These are phyloP conservation scores for Nyctibius bracteatus DNA, from an alignment of 2,113 vertebrate genomes.

Conservation along the genomic window DNA sequence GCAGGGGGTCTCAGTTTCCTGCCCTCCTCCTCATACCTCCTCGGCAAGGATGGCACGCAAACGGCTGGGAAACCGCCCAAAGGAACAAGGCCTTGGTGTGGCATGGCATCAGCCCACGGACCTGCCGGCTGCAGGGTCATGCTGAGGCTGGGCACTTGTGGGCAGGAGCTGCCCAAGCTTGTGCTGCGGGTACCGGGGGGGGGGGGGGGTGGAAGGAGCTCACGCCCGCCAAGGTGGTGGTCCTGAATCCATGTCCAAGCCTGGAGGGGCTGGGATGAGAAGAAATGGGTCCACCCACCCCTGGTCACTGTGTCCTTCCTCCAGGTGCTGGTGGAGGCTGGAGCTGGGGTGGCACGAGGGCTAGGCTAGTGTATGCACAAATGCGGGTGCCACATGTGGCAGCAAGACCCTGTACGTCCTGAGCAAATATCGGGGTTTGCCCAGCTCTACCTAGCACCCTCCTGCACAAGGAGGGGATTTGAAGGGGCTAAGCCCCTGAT, in stretches of 20 bases:
- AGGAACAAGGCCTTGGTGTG: background rate
- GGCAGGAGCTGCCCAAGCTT: background rate
- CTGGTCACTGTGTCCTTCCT: background rate
- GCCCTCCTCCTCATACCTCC: background rate
- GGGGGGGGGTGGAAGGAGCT: background rate
- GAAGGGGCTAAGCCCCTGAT: background rate
- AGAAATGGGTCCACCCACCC: background rate
- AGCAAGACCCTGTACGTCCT: background rate
- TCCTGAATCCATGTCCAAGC: background rate
- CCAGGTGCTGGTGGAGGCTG: rapidly evolving
- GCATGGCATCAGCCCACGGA: background rate
- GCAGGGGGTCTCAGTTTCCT: background rate
- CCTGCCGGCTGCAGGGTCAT: background rate
- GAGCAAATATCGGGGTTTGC: background rate
- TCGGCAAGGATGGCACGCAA: background rate
- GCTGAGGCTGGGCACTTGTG: rapidly evolving
- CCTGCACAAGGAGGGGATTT: rapidly evolving
- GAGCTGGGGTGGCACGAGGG: background rate
- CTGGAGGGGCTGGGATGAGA: background rate
- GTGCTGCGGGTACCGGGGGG: background rate
- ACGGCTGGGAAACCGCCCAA: background rate
- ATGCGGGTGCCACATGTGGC: rapidly evolving
- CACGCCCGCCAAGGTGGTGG: rapidly evolving
- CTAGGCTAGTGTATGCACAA: background rate
- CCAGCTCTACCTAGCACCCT: background rate